A percentile compares a stretch with the other conserved stretches of the same genome.
These are phyloP conservation scores for Lagopus leucura DNA, from an alignment of 2,113 vertebrate species.

Conservation along the genomic window DNA sequence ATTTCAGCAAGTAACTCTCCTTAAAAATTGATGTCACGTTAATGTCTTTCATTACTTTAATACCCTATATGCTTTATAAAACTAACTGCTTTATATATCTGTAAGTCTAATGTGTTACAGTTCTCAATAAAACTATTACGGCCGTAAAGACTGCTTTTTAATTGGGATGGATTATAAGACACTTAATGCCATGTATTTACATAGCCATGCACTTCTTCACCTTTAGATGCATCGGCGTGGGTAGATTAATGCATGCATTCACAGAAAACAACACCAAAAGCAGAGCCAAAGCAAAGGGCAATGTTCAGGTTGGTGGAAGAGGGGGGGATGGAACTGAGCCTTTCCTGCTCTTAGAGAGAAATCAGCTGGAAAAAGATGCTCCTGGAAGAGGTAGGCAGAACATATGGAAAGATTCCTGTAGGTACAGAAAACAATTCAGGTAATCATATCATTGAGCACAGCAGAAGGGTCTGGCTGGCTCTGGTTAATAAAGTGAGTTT, in stretches of 20 bases:
- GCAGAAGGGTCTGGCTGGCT: background rate
- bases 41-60: constrained; percentile 62
- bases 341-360: background rate
- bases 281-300: background rate
- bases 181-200: constrained; percentile 30
- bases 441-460: too few relatives aligned
- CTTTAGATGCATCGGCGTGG: background rate
- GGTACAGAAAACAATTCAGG: background rate
- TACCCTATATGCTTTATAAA: constrained; percentile 65
- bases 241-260: accelerated
- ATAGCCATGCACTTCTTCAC: background rate
- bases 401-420: background rate
- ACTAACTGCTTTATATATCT: constrained; percentile 58
- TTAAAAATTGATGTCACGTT: constrained; percentile 62
- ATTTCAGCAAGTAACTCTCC: constrained; percentile 60
- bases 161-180: constrained; percentile 31
- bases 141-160: constrained; percentile 56
- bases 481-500: background rate
- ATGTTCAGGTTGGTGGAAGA: background rate
- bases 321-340: too few relatives aligned
- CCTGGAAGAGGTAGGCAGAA: background rate
- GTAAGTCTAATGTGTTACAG: constrained; percentile 43
- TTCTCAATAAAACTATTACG: constrained; percentile 64
- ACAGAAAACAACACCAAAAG: background rate
- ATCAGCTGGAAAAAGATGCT: background rate